A percentile compares a stretch with the other conserved stretches of the same genome.
phyloP scores from a whole-genome alignment of 2,797 vertebrate species.

The Siniperca obscura region DNA sequence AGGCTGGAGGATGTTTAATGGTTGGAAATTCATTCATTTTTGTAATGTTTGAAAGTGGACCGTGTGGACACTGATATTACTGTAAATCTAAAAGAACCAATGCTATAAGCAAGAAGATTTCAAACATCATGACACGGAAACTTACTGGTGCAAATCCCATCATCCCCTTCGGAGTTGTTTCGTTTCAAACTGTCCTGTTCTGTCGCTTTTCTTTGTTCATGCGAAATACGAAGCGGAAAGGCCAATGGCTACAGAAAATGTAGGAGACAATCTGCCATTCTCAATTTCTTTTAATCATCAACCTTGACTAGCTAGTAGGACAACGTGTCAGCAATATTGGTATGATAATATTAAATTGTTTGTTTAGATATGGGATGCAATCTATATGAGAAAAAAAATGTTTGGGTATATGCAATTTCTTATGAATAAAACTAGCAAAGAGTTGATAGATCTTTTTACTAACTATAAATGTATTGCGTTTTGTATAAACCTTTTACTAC shows the following conservation, averaged over 20 bases:
- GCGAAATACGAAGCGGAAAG: slow-evolving; percentile 52
- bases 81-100: slow-evolving; percentile 85
- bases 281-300: slow-evolving; percentile 76
- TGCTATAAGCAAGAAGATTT: slow-evolving; percentile 81
- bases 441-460: slow-evolving; percentile 87
- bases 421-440: slow-evolving; percentile 83
- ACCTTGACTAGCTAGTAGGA: slow-evolving; percentile 76
- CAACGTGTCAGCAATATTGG: slow-evolving; percentile 85
- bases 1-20: slow-evolving; percentile 87
- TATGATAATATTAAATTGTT: slow-evolving; percentile 80
- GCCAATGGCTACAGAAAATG: slow-evolving; percentile 71
- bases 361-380: slow-evolving; percentile 86
- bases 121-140: slow-evolving; percentile 96
- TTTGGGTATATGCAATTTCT: slow-evolving; percentile 91
- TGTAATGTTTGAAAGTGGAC: slow-evolving; percentile 90
- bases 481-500: slow-evolving; percentile 89
- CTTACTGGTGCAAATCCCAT: slow-evolving; percentile 90
- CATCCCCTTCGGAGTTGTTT: slow-evolving; percentile 71
- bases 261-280: slow-evolving; percentile 86
- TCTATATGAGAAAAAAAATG: slow-evolving; percentile 71
- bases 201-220: slow-evolving; percentile 61
- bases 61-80: slow-evolving; percentile 86
- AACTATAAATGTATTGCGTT: slow-evolving; percentile 85
- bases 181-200: slow-evolving; percentile 61
- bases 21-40: slow-evolving; percentile 91